Conservation (phyloP, 2,888 invertebrate species). For the Crossocerus cetratus region DNA sequence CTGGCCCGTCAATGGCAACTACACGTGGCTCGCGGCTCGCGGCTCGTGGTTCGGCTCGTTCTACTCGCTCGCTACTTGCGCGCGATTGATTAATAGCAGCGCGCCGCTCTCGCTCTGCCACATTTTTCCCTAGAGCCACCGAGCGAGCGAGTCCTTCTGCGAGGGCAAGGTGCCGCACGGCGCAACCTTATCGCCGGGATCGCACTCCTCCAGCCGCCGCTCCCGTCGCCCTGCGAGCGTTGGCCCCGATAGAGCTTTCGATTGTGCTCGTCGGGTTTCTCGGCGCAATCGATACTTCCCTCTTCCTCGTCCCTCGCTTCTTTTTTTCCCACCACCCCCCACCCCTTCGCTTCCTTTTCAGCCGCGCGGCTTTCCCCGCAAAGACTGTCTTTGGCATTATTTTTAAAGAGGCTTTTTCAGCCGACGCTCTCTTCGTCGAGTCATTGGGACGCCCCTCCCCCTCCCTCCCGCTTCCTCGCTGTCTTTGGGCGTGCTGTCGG, state of each 20-base stretch:
- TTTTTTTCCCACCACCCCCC: too few relatives aligned
- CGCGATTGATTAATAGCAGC: constrained; percentile 20
- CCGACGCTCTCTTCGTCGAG: not conserved
- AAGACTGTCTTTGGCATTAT: not conserved
- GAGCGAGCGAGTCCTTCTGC: not conserved
- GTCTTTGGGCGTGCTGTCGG: too few relatives aligned
- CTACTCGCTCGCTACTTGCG: too few relatives aligned
- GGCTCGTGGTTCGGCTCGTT: too few relatives aligned
- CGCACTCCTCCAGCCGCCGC: not conserved
- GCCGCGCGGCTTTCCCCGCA: not conserved
- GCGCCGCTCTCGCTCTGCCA: constrained; percentile 1
- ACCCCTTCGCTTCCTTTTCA: too few relatives aligned
- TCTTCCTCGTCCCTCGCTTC: not conserved
- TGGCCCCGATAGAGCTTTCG: constrained; percentile 2
- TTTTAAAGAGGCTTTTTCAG: not conserved
- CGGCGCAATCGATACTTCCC: not conserved
- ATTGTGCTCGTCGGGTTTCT: not conserved
- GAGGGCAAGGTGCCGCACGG: not conserved
- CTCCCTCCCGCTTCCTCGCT: too few relatives aligned
- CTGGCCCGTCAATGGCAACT: constrained; percentile 40
- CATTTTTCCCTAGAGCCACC: not conserved
- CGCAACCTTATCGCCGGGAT: constrained; percentile 1
- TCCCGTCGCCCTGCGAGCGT: not conserved
- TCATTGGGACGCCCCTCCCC: too few relatives aligned
- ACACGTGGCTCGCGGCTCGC: constrained; percentile 22